A percentile compares a stretch with the other conserved stretches of the same genome.
phyloP scores from a whole-genome alignment of 1,140 invertebrate species.

The Drosophila repletoides region DNA sequence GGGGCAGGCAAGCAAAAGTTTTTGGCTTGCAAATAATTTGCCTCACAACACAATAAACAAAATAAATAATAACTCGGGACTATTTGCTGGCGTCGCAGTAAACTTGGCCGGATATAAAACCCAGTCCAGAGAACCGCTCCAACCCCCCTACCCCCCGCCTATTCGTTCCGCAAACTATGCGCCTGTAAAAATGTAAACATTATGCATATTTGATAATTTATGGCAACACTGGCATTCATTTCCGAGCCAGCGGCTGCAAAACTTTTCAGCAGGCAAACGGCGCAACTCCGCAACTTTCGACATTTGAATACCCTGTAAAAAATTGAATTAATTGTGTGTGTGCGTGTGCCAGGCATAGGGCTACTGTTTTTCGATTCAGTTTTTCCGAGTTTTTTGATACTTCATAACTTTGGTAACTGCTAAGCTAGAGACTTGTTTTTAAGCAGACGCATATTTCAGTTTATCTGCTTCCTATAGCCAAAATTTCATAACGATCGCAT shows the following conservation, averaged over 20 bases:
- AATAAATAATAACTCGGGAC: conserved; percentile 70
- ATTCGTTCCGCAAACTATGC: conserved; percentile 9
- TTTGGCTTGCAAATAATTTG: conserved; percentile 69
- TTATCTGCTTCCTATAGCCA: too few relatives aligned
- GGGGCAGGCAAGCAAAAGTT: conserved; percentile 15
- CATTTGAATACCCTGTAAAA: too few relatives aligned
- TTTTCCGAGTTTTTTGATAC: not conserved
- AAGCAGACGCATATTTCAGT: too few relatives aligned
- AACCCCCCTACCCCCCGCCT: not conserved
- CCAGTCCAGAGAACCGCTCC: not conserved
- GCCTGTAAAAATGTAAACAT: conserved; percentile 77
- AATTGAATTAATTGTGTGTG: too few relatives aligned
- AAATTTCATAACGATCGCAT: too few relatives aligned
- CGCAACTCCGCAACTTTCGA: conserved; percentile 39
- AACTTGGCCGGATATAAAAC: conserved; percentile 53
- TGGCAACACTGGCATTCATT: conserved; percentile 81
- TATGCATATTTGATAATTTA: conserved; percentile 82
- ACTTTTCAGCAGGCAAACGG: conserved; percentile 36
- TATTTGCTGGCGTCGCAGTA: conserved; percentile 73
- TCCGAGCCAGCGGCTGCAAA: conserved; percentile 48
- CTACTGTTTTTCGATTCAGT: conserved; percentile 37
- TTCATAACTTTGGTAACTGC: too few relatives aligned
- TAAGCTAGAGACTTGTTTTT: too few relatives aligned
- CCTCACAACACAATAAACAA: conserved; percentile 68
- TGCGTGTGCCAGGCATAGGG: too few relatives aligned